Conservation (phyloP, 2,888 invertebrate genomes). For the Drosophila mimetica region DNA sequence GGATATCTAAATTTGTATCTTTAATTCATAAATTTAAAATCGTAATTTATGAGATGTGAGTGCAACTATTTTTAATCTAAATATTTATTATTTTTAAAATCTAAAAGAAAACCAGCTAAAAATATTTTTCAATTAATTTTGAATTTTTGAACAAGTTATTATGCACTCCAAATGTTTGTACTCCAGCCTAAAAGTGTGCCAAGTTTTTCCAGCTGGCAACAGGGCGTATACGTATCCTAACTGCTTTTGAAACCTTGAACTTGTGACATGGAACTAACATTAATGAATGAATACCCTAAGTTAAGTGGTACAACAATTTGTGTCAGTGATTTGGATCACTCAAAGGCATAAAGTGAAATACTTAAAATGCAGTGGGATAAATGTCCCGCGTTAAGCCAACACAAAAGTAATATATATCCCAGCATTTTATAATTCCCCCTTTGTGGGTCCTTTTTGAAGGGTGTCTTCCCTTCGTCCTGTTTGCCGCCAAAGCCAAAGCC, state of each 20-base stretch:
- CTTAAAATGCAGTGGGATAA: constrained; percentile 2
- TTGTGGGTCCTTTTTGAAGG: background rate
- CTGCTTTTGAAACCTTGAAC: constrained; percentile 5
- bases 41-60: too few relatives aligned
- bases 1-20: too few relatives aligned
- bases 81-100: too few relatives aligned
- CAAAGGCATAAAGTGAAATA: background rate
- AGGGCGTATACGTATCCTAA: constrained; percentile 14
- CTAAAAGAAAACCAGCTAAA: too few relatives aligned
- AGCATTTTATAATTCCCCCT: constrained; percentile 24
- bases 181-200: background rate
- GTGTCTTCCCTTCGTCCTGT: constrained; percentile 14
- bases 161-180: too few relatives aligned
- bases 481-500: background rate
- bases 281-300: background rate
- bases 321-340: constrained; percentile 4
- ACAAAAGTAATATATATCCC: constrained; percentile 13
- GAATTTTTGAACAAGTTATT: too few relatives aligned
- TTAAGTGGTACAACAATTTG: background rate
- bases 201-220: background rate
- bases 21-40: too few relatives aligned
- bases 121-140: too few relatives aligned
- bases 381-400: background rate
- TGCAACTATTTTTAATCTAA: too few relatives aligned
- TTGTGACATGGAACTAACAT: background rate